A percentile compares a stretch with the other conserved stretches of the same genome.
Evolutionary conservation across 2,888 invertebrate species (phyloP).

Genomic region (Aspidiotus destructor): DNA sequence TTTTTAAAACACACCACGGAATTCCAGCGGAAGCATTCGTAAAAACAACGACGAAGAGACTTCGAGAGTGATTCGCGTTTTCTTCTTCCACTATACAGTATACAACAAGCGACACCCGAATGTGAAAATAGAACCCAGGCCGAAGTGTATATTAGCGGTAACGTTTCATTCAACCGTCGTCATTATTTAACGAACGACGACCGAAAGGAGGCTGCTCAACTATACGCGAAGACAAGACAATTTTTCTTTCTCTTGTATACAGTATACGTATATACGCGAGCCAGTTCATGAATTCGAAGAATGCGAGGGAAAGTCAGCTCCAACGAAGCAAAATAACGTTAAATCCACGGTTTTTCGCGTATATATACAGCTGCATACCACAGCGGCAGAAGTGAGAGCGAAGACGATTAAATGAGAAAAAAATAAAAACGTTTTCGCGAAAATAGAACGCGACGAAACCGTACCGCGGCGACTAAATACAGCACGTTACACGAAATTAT

Average conservation of each 20-base stretch:
- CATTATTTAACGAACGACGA: not conserved
- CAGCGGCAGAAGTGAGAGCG: not conserved
- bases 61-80: not conserved
- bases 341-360: not conserved
- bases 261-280: not conserved
- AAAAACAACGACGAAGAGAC: not conserved
- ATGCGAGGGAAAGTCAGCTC: not conserved
- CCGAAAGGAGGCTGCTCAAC: not conserved
- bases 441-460: not conserved
- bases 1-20: not conserved
- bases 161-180: not conserved
- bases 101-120: not conserved
- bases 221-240: slow-evolving; percentile 1
- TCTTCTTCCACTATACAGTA: not conserved
- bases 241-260: not conserved
- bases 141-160: not conserved
- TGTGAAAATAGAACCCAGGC: not conserved
- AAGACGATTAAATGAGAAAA: not conserved
- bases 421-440: not conserved
- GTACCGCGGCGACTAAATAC: no score
- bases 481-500: no score
- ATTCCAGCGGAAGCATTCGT: not conserved
- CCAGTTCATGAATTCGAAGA: not conserved
- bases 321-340: not conserved
- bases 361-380: not conserved